phyloP scores from a whole-genome alignment of 2,113 vertebrate genomes.

The Scopus umbretta region DNA sequence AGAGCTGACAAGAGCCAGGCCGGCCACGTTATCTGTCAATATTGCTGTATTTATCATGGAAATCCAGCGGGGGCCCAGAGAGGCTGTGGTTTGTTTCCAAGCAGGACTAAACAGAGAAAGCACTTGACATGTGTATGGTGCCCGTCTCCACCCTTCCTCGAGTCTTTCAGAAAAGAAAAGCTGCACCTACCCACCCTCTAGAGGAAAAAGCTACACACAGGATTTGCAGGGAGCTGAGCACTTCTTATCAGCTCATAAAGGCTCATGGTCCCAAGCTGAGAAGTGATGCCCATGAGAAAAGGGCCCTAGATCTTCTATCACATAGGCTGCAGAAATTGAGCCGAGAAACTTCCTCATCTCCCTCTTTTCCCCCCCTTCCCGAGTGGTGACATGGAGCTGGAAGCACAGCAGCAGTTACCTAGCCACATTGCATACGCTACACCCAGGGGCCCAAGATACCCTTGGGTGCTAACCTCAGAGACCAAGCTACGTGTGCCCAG shows the following conservation, averaged over 20 bases:
- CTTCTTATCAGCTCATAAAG: not conserved
- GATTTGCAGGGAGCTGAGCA: not conserved
- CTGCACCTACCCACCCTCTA: conserved; percentile 38
- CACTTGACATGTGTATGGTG: conserved; percentile 71
- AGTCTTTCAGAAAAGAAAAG: conserved; percentile 27
- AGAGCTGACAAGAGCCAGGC: conserved; percentile 85
- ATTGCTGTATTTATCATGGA: conserved; percentile 91
- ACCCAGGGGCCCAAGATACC: not conserved
- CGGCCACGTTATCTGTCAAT: conserved; percentile 75
- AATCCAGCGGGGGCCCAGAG: conserved; percentile 80
- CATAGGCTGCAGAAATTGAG: fast-evolving
- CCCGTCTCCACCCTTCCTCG: conserved; percentile 39
- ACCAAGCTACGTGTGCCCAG: not conserved
- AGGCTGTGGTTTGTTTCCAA: conserved; percentile 63
- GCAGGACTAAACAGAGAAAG: conserved; percentile 57
- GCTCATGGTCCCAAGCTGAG: not conserved
- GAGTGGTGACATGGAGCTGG: not conserved
- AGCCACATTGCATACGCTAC: not conserved
- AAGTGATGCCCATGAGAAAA: not conserved
- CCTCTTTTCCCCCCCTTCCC: not conserved
- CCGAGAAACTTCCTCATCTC: not conserved
- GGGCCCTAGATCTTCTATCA: not conserved
- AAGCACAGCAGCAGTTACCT: not conserved
- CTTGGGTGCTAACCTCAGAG: not conserved
- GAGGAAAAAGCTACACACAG: not conserved